These are phyloP conservation scores for Tupiocoris notatus DNA, from an alignment of 2,888 invertebrate species.

Conservation along the genomic window DNA sequence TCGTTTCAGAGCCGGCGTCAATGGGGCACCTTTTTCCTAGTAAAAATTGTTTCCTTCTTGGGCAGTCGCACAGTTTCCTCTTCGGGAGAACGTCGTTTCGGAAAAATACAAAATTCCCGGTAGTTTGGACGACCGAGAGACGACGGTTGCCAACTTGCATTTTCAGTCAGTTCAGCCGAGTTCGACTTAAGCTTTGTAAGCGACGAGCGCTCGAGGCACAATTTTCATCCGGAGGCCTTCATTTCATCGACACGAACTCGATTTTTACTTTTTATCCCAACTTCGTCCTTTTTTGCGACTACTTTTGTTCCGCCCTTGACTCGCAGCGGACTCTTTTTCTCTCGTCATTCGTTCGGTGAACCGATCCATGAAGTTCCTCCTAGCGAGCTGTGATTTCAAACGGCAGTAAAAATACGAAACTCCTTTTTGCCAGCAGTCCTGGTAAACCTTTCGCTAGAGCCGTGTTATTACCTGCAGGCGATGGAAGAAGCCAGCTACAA, in stretches of 20 bases:
- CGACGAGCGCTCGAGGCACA: neutral
- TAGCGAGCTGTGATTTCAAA: neutral
- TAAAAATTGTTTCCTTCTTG: slow-evolving; percentile 30
- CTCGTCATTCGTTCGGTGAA: slow-evolving; percentile 1
- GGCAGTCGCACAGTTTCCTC: neutral
- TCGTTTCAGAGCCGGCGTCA: neutral
- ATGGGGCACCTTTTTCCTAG: slow-evolving; percentile 28
- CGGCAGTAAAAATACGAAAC: slow-evolving; percentile 5
- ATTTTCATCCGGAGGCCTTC: slow-evolving; percentile 14
- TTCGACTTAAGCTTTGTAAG: neutral
- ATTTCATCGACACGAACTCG: neutral
- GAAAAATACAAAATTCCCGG: slow-evolving; percentile 1
- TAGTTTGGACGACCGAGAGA: slow-evolving; percentile 8
- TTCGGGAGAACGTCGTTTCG: neutral
- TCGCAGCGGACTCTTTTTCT: neutral
- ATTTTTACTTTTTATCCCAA: neutral
- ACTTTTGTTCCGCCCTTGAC: slow-evolving; percentile 3
- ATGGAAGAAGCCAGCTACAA: neutral
- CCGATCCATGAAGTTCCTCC: neutral
- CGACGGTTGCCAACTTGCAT: neutral
- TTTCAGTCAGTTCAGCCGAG: neutral
- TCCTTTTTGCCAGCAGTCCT: neutral
- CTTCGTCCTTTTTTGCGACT: neutral
- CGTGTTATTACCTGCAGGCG: neutral
- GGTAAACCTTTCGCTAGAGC: neutral